Evolutionary conservation across 1,140 invertebrate genomes (phyloP), one percentile per base, ranked within the genome.

Genomic region (Drosophila kepulauana): DNA sequence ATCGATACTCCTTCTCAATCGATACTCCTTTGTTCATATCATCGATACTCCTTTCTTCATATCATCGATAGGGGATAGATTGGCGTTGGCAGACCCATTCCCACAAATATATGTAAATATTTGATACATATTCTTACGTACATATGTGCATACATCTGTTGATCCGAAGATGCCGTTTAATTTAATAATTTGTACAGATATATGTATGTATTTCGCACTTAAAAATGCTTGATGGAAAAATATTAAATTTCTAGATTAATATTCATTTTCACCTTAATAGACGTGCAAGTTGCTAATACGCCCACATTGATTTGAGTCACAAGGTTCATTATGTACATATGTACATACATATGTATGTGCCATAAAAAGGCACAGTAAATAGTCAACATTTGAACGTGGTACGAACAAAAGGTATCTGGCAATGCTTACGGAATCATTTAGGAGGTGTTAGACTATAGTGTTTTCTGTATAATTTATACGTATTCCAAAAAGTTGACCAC

Each of bases 361-460:
- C 35, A 64, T 70, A 51, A 75, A 65, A 61, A 45, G 7, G 16
- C 38, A 8, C 45, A 58, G 8, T 8, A 41, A 62, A 58, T 58
- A 73, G 28, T 46, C 64, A 8, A 41, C 33, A 65, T 41, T 58
- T 45, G 5, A 38, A 62, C 28, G 20, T 58, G 33, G 30, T 20
- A 4, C 52, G 13, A 56, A 56, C 52, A 67, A 56, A 3, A 57
- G 16, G 62, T 33, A 38, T 58, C 28, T 51, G 45, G 45, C 66
- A 54, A 70, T 46, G 61, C 45, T 64, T 70, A 61, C 68, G 75
- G 84, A 63, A 80, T 74, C 80, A 66, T 84, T 87, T 88, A 84
- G 85, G 78, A 89, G 81, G 84, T 89, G 85, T 89, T 88, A 79
- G 79, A 77, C 84, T 82, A 79, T 86, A 88, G 84, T 88, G 67